A percentile compares a stretch with the other conserved stretches of the same genome.
Conservation (phyloP, 1,140 invertebrate species). For the Caerostris extrusa region DNA sequence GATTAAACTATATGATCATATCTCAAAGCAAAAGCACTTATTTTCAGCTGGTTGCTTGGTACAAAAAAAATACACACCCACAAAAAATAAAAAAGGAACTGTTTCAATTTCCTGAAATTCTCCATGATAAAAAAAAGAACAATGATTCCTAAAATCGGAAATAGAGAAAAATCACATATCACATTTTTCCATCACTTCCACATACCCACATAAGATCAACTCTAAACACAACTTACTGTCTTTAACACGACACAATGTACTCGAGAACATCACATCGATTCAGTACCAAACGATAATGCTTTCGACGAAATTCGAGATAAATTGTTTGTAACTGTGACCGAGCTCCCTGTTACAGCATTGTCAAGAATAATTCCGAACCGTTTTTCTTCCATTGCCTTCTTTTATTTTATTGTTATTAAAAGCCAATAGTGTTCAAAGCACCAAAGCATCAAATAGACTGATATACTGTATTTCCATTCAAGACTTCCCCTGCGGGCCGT, state of each 20-base stretch:
- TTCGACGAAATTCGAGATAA: not conserved
- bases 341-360: not conserved
- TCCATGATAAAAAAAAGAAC: not conserved
- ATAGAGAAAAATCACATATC: not conserved
- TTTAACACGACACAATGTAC: not conserved
- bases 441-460: not conserved
- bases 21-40: too few relatives aligned
- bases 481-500: not conserved
- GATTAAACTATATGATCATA: not conserved
- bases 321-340: constrained; percentile 16
- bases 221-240: too few relatives aligned
- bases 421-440: not conserved
- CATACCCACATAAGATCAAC: too few relatives aligned
- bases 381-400: not conserved
- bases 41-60: too few relatives aligned
- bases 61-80: too few relatives aligned
- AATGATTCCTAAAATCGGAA: not conserved
- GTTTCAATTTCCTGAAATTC: too few relatives aligned
- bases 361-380: not conserved
- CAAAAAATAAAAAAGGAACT: too few relatives aligned
- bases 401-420: not conserved
- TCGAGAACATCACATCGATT: not conserved
- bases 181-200: not conserved
- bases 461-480: constrained; percentile 24
- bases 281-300: constrained; percentile 41